These are phyloP conservation scores for Sphenodon punctatus DNA, from an alignment of 2,797 vertebrate species.

Conservation along the genomic window DNA sequence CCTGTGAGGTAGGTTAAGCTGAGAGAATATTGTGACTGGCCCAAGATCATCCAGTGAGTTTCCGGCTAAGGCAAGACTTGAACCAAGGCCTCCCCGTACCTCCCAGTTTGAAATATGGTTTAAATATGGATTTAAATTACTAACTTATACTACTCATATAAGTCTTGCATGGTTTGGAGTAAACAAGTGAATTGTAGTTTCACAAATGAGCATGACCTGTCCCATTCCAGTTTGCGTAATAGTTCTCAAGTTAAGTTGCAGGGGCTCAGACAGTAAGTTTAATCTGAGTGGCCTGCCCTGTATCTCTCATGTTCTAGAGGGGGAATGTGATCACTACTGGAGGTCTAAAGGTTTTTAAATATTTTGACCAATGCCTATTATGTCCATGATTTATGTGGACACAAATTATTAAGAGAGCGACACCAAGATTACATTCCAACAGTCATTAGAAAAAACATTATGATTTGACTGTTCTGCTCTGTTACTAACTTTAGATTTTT, in stretches of 20 bases:
- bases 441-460: background rate
- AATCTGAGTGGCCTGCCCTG: background rate
- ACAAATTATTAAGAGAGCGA: background rate
- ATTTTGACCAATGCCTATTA: background rate
- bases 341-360: conserved; percentile 5
- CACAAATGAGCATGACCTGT: accelerated
- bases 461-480: background rate
- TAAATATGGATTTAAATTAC: too few relatives aligned
- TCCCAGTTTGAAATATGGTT: too few relatives aligned
- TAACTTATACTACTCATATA: too few relatives aligned
- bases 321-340: background rate
- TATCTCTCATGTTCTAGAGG: background rate
- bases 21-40: too few relatives aligned
- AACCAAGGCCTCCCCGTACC: too few relatives aligned
- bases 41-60: too few relatives aligned
- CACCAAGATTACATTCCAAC: background rate
- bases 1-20: too few relatives aligned
- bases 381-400: background rate
- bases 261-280: background rate
- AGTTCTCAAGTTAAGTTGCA: background rate
- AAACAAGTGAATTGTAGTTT: background rate
- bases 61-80: too few relatives aligned
- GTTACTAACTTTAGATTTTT: background rate
- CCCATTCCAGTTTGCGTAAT: background rate
- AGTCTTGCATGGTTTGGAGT: background rate